Percentiles rank a stretch among this genome's conserved stretches.
phyloP scores from a whole-genome alignment of 2,797 vertebrate genomes.

The Paratrypauchen microcephalus region DNA sequence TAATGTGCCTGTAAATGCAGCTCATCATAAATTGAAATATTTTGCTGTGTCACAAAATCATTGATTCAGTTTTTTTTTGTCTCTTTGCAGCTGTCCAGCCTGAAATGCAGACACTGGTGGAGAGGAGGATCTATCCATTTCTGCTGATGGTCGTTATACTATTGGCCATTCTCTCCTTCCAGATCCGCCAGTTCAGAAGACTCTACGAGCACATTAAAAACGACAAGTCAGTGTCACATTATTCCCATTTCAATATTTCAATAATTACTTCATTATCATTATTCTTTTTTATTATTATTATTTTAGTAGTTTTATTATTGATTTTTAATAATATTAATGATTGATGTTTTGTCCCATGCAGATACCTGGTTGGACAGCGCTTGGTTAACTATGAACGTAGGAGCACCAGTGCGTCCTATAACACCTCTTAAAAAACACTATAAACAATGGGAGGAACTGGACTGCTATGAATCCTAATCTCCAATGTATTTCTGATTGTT shows the following conservation, averaged over 20 bases:
- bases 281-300: too few species aligned
- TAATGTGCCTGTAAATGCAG: background rate
- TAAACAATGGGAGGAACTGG: background rate
- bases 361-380: conserved; percentile 96
- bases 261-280: background rate
- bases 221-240: conserved; percentile 86
- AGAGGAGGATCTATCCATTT: conserved; percentile 95
- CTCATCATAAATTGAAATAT: too few species aligned
- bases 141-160: conserved; percentile 91
- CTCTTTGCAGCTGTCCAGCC: conserved; percentile 83
- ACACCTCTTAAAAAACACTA: conserved; percentile 35
- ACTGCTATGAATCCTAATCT: conserved; percentile 2
- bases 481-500: conserved; percentile 16
- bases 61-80: background rate
- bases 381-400: conserved; percentile 96
- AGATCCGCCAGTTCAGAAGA: conserved; percentile 96
- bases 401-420: conserved; percentile 26
- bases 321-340: background rate
- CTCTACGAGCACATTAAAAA: conserved; percentile 99
- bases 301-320: too few species aligned
- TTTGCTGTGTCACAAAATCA: background rate
- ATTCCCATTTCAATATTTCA: background rate
- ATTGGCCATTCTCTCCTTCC: conserved; percentile 92
- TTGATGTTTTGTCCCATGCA: conserved; percentile 46
- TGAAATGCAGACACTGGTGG: conserved; percentile 93